Evolutionary conservation across 2,797 vertebrate species (phyloP), one percentile per base, ranked within the genome.

Genomic region (Clarias pachynema): DNA sequence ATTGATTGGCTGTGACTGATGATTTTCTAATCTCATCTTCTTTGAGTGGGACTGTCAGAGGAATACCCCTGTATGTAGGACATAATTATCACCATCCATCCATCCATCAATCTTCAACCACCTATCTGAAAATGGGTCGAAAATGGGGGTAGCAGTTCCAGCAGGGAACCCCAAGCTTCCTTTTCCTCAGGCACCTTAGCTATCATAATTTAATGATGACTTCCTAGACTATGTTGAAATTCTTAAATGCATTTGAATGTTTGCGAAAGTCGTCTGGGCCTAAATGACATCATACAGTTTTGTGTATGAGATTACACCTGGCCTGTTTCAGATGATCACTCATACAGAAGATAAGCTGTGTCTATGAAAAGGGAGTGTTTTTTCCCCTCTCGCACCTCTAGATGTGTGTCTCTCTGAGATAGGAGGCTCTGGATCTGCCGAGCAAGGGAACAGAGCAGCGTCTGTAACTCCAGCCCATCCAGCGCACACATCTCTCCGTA

Each of bases 391-490:
- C 86, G 81, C 79, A 97, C 97, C 96, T 97, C 96, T 66, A 96
- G 92, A 69, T 95, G 94, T 81, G 93, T 84, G 87, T 98, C 97
- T 78, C 96, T 95, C 89, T 98, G 96, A 29, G 94, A 89, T 18
- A 96, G 92, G 89, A 97, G 92, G 86, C 89, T 92, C 70, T 95
- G 94, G 80, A 97, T 93, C 12, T 95, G 94, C 85, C 94, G 94
- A 87, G 92, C 92, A 91, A 97, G 94, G 57, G 92, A 95, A 79
- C 91, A 90, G 78, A 96, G 94, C 86, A 96, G 89, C 65, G 91
- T 89, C 90, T 96, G 94, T 44, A 96, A 82, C 70, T 97, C 96
- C 1, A 86, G 78, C 15, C 89, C 86, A 0, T 92, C 91, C 88
- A 94, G 89, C 44, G 95, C 94, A 79, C 92, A 92, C 56, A 96